phyloP scores from a whole-genome alignment of 2,113 vertebrate species.

The Elaphurus davidianus region DNA sequence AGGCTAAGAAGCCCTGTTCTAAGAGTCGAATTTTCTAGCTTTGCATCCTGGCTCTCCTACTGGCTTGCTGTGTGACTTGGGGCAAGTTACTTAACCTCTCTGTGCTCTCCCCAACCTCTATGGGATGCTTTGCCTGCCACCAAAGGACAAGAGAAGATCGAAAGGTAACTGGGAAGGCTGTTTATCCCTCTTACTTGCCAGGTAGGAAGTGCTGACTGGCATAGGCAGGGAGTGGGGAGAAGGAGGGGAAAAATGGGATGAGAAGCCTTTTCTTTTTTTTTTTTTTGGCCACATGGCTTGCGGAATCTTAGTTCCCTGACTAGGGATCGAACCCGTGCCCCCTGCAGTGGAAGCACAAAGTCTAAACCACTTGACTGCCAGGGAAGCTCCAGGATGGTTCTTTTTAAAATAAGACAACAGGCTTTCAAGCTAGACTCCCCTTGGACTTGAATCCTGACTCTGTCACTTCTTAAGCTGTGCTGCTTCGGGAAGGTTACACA shows the following conservation, averaged over 20 bases:
- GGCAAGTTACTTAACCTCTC: background rate
- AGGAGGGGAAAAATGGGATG: background rate
- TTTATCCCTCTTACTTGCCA: background rate
- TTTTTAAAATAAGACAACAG: background rate
- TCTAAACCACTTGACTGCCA: background rate
- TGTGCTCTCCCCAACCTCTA: background rate
- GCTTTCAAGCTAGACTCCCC: background rate
- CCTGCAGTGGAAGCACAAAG: background rate
- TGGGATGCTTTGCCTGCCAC: background rate
- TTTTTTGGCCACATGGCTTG: background rate
- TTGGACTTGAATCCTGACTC: background rate
- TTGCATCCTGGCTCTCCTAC: background rate
- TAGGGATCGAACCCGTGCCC: background rate
- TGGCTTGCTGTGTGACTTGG: background rate
- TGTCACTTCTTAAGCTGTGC: background rate
- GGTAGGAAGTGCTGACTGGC: background rate
- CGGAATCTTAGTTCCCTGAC: background rate
- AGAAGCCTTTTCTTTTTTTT: background rate
- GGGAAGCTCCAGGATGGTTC: background rate
- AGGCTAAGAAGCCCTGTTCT: background rate
- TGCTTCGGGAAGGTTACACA: background rate
- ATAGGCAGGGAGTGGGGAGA: background rate
- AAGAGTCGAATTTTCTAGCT: background rate
- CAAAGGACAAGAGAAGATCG: background rate
- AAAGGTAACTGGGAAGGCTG: background rate